Evolutionary conservation across 2,113 vertebrate species (phyloP).

Genomic region (Gambusia holbrooki): DNA sequence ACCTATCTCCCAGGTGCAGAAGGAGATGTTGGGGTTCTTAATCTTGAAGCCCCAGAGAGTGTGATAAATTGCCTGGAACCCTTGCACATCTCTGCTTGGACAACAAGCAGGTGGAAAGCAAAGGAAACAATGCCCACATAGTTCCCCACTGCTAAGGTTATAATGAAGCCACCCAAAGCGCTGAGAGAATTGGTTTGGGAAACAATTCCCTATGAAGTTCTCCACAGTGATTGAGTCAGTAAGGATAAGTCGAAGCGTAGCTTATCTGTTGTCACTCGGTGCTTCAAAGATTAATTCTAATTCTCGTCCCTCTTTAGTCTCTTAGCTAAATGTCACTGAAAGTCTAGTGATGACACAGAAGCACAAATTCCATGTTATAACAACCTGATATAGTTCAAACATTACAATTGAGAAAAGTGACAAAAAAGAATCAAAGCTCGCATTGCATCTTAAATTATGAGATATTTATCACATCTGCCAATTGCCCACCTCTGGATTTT

Average conservation of each 20-base stretch:
- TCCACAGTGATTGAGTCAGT: constrained; percentile 61
- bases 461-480: background rate
- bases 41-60: constrained; percentile 72
- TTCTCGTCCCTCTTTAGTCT: constrained; percentile 4
- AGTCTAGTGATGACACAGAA: constrained; percentile 4
- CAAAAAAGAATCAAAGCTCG: too few species aligned
- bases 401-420: too few species aligned
- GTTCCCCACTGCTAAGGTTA: constrained; percentile 59
- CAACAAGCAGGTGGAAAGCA: constrained; percentile 73
- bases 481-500: background rate
- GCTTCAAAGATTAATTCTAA: constrained; percentile 56
- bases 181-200: constrained; percentile 61
- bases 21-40: constrained; percentile 68
- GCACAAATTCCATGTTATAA: too few species aligned
- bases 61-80: constrained; percentile 74
- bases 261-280: constrained; percentile 62
- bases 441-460: background rate
- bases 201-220: constrained; percentile 73
- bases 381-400: too few species aligned
- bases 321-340: constrained; percentile 2
- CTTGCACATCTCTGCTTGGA: constrained; percentile 65
- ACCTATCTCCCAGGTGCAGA: constrained; percentile 68
- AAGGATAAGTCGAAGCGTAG: constrained; percentile 42
- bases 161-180: constrained; percentile 74
- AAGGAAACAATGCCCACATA: constrained; percentile 75